Evolutionary conservation across 2,797 vertebrate genomes (phyloP), one percentile per base, ranked within the genome.

Genomic region (Sebastes steindachneri): DNA sequence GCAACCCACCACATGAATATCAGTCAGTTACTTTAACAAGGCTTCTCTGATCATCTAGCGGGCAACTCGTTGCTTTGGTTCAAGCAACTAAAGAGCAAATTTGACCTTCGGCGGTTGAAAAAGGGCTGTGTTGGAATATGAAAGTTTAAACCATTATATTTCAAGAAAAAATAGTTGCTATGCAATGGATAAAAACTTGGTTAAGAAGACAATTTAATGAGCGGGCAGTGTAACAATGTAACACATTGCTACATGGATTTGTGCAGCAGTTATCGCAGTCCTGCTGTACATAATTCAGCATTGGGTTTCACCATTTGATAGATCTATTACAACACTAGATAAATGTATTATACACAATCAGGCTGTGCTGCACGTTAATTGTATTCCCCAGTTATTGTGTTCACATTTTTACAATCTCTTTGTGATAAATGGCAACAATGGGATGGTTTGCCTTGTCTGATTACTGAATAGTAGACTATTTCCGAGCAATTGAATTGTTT

Each of bases 1-100:
- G 31, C 64, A 62, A 15, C 73, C 45, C 84, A 59, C 75, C 59
- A 3, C 80, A 83, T 71, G 60, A 66, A 85, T 71, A 83, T 71
- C 25, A 48, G 25, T 67, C 31, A 71, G 48, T 75, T 67, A 48
- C 58, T 75, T 41, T 62, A 84, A 76, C 75, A 63, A 66, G 59
- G 29, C 35, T 62, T 58, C 45, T 73, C 45, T 69, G 77, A 83
- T 89, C 51, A 48, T 80, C 37, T 12, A 29, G 64, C 29, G 62
- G 31, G 21, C 23, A 59, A 65, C 76, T 31, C 48, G 15, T 14
- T 25, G 48, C 58, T 77, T 25, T 11, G 23, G 53, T 68, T 77
- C 15, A 25, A 45, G 37, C 48, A n/a, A 15, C 25, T 4, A 35
- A 60, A 77, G 25, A 45, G 31, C 3, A 28, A 57, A 19, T 69